Evolutionary conservation across 2,888 invertebrate species (phyloP).

Genomic region (Alsophila aescularia): DNA sequence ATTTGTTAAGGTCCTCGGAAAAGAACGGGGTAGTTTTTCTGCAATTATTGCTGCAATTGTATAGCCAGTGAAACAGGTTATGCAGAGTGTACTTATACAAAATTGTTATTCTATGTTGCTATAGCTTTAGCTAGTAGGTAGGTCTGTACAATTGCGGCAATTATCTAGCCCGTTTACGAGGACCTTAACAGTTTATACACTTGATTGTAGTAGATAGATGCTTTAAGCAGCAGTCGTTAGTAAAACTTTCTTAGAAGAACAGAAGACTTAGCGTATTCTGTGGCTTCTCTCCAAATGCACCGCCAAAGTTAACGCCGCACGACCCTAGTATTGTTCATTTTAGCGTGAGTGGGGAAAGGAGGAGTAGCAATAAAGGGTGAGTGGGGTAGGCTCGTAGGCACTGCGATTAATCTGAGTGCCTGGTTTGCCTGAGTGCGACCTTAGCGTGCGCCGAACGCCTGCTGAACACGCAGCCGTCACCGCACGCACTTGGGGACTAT

Average conservation of each 20-base stretch:
- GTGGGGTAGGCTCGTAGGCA: conserved; percentile 57
- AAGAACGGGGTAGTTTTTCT: too few species aligned
- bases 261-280: neutral
- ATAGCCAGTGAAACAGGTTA: too few species aligned
- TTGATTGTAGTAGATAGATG: too few species aligned
- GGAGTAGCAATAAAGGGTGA: conserved; percentile 69
- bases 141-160: too few species aligned
- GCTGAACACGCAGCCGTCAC: conserved; percentile 48
- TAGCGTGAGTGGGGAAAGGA: conserved; percentile 53
- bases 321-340: conserved; percentile 69
- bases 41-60: too few species aligned
- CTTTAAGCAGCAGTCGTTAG: neutral
- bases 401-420: conserved; percentile 67
- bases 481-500: conserved; percentile 61
- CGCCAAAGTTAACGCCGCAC: conserved; percentile 41
- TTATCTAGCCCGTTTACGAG: too few species aligned
- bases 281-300: conserved; percentile 19
- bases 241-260: neutral
- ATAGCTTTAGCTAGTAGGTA: too few species aligned
- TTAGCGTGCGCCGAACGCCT: conserved; percentile 76
- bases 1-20: too few species aligned
- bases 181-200: too few species aligned
- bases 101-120: too few species aligned
- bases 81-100: too few species aligned
- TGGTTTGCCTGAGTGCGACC: conserved; percentile 60